Evolutionary conservation across 2,797 vertebrate species (phyloP), one percentile per base, ranked within the genome.

Genomic region (Hipposideros larvatus): DNA sequence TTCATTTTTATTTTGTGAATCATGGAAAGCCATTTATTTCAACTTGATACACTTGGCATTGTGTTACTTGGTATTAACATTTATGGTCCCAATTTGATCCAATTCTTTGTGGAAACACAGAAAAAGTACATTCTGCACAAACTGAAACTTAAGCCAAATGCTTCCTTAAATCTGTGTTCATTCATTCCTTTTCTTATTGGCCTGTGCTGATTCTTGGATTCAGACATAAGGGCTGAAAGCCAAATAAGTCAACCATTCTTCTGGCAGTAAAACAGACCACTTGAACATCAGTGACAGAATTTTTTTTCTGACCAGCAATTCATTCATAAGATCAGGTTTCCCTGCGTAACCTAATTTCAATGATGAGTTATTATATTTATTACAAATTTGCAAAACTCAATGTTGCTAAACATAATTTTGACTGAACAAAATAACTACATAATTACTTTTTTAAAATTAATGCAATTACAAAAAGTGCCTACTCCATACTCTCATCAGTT

Each of bases 1-100:
- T 80, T 83, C 79, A 11, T 5, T 91, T 91, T 79, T 79, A 79
- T 77, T 92, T 92, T 87, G 24, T 90, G 48, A 84, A 51, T 68
- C 83, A 63, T 28, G 21, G 26, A 15, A 79, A 92, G 63, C 75
- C 26, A 57, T 86, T 63, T 90, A 37, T 24, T 89, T 79, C 91
- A 80, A 75, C 28, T 91, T 93, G 28, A 9, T 46, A n/a, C 80
- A 68, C 61, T n/a, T 80, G 41, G 18, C 31, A 73, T 41, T 74
- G 41, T n/a, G 37, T 43, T 75, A 75, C 7, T 51, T 22, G 66
- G 31, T 57, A 48, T n/a, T 80, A 34, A 93, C 59, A 80, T 59
- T 80, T 51, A 68, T 66, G 41, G 28, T 9, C 41, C 18, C 31
- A 59, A 34, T 57, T 85, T 84, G 31, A 31, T 89, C 46, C 68